Base-by-base conservation (phyloP, 2,797 vertebrate genomes). In the Mormyrops attenuatus region DNA sequence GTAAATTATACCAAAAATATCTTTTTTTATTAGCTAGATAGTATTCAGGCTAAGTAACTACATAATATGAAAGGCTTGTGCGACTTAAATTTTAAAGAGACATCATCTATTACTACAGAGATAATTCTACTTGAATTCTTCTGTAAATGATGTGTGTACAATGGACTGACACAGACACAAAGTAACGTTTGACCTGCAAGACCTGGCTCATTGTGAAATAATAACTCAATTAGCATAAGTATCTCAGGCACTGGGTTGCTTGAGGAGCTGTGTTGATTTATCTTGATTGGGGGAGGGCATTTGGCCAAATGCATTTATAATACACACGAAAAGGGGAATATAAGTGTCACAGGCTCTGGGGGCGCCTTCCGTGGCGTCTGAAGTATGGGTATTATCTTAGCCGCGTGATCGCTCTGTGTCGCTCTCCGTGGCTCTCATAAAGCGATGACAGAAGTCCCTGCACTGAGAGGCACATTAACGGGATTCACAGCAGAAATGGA, bases 261-360 rank as follows among this genome's bases (percentile, higher is more conserved):
- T 87, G 52, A 87, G 85, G 53, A 87, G 30, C 53, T 60, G 26
- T 87, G 53, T 41, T 60, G 52, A 87, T 87, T 87, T 87, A 30
- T 87, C 53, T 87, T 87, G 85, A 86, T 55, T 57, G 17, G 53
- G 82, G 49, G 82, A 85, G 44, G 82, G 82, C 44, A 49, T 52
- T 85, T 85, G 82, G 82, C 82, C 49, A 30, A 85, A 85, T 85
- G 22, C 85, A 57, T 55, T 87, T 57, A 41, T 57, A 38, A 57
- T 87, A 57, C 50, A 87, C 30, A 55, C 17, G 17, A 20, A 87
- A 34, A 44, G 34, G 47, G 44, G n/a, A 85, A 85, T 49, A 49
- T 52, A 85, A 85, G 44, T 34, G 85, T 41, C 53, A 57, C 84
- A 26, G 85, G 22, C 50, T 52, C 85, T 34, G 50, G 47, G 47